Base-by-base conservation (phyloP, 2,888 invertebrate genomes). In the Liopterus haemorrhoidalis region DNA sequence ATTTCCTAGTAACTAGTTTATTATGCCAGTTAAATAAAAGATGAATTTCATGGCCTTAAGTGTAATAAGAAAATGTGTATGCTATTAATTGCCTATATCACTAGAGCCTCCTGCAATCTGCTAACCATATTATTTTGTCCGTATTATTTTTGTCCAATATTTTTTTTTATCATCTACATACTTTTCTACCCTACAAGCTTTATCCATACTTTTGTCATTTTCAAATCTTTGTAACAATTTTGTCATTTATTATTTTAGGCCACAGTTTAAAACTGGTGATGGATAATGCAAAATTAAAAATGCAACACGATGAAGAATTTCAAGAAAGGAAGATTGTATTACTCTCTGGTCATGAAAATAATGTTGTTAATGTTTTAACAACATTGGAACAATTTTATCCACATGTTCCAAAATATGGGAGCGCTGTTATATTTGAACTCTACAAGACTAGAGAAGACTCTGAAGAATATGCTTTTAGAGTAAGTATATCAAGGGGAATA, bases 311-410 rank as follows among this genome's bases (percentile, higher is more conserved):
- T 11, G 40, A 58, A n/a, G 5, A 47, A 2, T 54, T 57, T 3
- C 41, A 49, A 11, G 57, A 49, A 1, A 57, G 59, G 4, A 72
- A 70, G 52, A 59, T 75, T 19, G 67, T 63, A 51, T 53, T 75
- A 16, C 74, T 70, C 58, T 69, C 73, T 20, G 74, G 70, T 1
- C 79, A 79, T 58, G 79, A 79, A 55, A 70, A 73, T 4, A 77
- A 76, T 20, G 64, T 79, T 4, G 67, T 72, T 9, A 68, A 72
- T 25, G 52, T 77, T 20, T 60, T 77, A 21, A 61, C 63, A 12
- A 69, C 73, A 19, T 60, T 79, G 12, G 63, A 66, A 6, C 60
- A 75, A 12, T 77, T 64, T 57, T 55, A 68, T 37, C 64, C 68
- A 0, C 70, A 72, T 50, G 60, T 67, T 41, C 65, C 66, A 1